Evolutionary conservation across 2,113 vertebrate species (phyloP).

Genomic region (Laticauda laticaudata): DNA sequence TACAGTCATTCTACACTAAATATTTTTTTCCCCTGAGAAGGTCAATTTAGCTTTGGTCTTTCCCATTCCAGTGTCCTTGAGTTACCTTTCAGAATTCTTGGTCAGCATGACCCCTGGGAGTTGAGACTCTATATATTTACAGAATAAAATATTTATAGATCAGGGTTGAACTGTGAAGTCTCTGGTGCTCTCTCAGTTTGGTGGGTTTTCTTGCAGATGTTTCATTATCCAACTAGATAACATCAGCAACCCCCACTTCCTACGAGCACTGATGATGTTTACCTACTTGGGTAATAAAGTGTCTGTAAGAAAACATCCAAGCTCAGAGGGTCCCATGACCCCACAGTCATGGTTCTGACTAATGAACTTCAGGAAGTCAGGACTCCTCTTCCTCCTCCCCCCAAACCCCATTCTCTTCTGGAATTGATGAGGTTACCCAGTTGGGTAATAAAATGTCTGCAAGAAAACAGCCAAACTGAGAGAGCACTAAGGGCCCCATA

Average conservation of each 20-base stretch:
- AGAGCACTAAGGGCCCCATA: too few species aligned
- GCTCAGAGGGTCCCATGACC: neutral
- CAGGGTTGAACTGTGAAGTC: neutral
- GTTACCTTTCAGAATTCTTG: neutral
- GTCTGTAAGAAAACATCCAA: neutral
- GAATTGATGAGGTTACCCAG: too few species aligned
- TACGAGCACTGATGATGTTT: neutral
- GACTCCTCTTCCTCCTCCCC: too few species aligned
- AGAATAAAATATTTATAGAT: neutral
- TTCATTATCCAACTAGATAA: neutral
- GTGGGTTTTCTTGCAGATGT: neutral
- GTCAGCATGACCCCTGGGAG: neutral
- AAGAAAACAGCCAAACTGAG: too few species aligned
- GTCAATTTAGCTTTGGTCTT: neutral
- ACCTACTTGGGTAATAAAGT: neutral
- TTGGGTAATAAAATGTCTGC: too few species aligned
- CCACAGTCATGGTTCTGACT: neutral
- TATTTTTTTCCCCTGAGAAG: fast-evolving
- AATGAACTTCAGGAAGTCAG: too few species aligned
- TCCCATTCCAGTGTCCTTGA: neutral
- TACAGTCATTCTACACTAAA: neutral
- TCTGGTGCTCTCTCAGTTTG: neutral
- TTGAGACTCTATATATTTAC: neutral
- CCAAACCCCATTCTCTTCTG: too few species aligned
- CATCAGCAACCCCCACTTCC: neutral